Evolutionary conservation across 2,113 vertebrate genomes (phyloP).

Genomic region (Oncorhynchus keta): DNA sequence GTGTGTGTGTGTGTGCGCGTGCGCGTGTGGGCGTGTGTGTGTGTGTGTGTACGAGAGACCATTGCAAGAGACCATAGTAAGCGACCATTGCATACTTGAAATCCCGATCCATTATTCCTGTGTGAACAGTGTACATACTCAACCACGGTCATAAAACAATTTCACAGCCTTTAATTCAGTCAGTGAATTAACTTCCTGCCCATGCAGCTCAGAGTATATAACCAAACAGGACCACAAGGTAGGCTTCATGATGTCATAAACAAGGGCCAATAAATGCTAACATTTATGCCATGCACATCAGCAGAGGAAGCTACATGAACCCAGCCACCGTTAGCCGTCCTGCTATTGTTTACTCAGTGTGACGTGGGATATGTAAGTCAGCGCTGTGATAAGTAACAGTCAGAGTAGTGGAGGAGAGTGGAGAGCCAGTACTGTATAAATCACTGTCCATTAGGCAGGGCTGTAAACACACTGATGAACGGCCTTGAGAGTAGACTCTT

Average conservation of each 20-base stretch:
- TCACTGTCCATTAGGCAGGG: conserved; percentile 71
- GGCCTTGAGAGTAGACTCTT: conserved; percentile 52
- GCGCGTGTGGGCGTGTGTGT: not conserved
- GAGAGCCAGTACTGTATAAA: conserved; percentile 64
- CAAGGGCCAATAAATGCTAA: conserved; percentile 48
- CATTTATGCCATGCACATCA: conserved; percentile 40
- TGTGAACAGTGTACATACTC: conserved; percentile 8
- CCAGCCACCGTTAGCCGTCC: conserved; percentile 40
- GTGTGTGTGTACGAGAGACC: not conserved
- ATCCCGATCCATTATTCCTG: conserved; percentile 9
- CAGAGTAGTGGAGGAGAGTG: conserved; percentile 29
- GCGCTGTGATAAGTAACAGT: conserved; percentile 62
- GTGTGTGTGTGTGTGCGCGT: not conserved
- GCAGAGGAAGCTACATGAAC: conserved; percentile 28
- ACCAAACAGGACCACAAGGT: not conserved
- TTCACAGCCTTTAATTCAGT: conserved; percentile 60
- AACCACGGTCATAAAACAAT: conserved; percentile 34
- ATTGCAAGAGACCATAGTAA: too few relatives aligned
- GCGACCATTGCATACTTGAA: too few relatives aligned
- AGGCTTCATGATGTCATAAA: conserved; percentile 67
- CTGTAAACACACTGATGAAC: conserved; percentile 73
- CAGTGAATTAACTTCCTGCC: conserved; percentile 18
- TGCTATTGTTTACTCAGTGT: conserved; percentile 59
- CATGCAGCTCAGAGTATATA: not conserved
- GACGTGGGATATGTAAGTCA: conserved; percentile 50